A percentile compares a stretch with the other conserved stretches of the same genome.
Evolutionary conservation across 2,113 vertebrate genomes (phyloP).

Genomic region (Chamaetylas fuelleborni): DNA sequence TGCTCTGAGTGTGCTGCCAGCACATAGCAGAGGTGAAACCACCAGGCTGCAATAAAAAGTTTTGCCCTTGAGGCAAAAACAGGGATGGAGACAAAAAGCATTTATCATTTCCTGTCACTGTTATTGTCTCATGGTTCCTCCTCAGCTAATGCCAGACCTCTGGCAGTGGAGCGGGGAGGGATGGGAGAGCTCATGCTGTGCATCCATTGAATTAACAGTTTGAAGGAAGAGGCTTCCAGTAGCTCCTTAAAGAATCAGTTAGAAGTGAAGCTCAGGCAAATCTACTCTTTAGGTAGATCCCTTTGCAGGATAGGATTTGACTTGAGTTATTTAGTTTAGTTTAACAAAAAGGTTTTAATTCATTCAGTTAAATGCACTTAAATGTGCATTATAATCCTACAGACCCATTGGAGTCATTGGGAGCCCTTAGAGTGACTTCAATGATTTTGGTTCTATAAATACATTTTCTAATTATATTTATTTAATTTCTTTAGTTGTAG

Average conservation of each 20-base stretch:
- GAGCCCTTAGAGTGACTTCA: background rate
- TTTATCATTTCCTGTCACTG: constrained; percentile 37
- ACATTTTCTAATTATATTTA: background rate
- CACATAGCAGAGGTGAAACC: constrained; percentile 47
- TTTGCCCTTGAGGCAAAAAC: constrained; percentile 44
- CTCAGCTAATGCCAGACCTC: constrained; percentile 44
- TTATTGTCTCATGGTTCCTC: constrained; percentile 37
- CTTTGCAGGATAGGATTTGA: constrained; percentile 10
- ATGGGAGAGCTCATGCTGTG: constrained; percentile 36
- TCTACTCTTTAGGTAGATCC: background rate
- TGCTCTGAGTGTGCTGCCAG: constrained; percentile 32
- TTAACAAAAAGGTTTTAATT: constrained; percentile 7
- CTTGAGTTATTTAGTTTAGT: background rate
- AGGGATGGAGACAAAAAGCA: constrained; percentile 41
- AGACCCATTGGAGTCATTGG: background rate
- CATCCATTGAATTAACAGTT: constrained; percentile 12
- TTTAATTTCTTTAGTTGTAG: background rate
- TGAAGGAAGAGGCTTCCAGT: constrained; percentile 13
- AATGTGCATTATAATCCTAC: background rate
- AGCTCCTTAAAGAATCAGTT: constrained; percentile 34
- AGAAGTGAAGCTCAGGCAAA: constrained; percentile 2
- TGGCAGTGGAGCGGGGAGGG: background rate
- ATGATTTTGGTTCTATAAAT: background rate
- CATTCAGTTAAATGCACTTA: background rate
- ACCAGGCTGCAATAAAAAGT: constrained; percentile 38